Evolutionary conservation across 2,113 vertebrate genomes (phyloP), one percentile per base, ranked within the genome.

Genomic region (Lampris megalopsis): DNA sequence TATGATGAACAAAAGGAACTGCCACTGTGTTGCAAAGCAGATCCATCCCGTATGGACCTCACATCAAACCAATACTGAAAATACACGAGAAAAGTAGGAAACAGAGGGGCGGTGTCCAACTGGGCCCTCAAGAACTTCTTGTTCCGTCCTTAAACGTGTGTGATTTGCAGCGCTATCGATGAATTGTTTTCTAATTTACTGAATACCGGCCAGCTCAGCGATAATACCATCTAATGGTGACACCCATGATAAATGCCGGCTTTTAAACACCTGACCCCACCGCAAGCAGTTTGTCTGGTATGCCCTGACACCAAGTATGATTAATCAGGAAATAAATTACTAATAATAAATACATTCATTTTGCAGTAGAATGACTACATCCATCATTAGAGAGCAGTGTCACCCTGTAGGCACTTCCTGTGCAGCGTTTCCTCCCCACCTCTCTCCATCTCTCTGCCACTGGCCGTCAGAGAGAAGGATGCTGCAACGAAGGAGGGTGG

Each of bases 341-440:
- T 91, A 76, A 92, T 91, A 88, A 90, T 89, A 89, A 91, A 93
- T 88, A 85, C 85, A 90, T 94, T 92, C 42, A 77, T 94, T 91
- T 89, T 76, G 61, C 77, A 73, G 71, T 13, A 24, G 57, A 77
- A 79, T 89, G 77, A 86, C 89, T 77, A 89, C 77, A 88, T 91
- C 89, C 87, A 84, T 93, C 90, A 93, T 85, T 68, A n/a, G 48
- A 83, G 77, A 58, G 84, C 75, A 66, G 60, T 38, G 75, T 52
- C 70, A 67, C 60, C 65, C 71, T 71, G 42, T 69, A 52, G 24
- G 24, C 41, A 10, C 73, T 65, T 38, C 41, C 84, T 73, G 79
- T 82, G 83, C 66, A 63, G 66, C 62, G 72, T 65, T 56, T 35
- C 24, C 57, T 71, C 3, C 36, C 43, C 45, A 41, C 45, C 45